Conservation (phyloP, 2,113 vertebrate genomes). For the Trinectes maculatus region DNA sequence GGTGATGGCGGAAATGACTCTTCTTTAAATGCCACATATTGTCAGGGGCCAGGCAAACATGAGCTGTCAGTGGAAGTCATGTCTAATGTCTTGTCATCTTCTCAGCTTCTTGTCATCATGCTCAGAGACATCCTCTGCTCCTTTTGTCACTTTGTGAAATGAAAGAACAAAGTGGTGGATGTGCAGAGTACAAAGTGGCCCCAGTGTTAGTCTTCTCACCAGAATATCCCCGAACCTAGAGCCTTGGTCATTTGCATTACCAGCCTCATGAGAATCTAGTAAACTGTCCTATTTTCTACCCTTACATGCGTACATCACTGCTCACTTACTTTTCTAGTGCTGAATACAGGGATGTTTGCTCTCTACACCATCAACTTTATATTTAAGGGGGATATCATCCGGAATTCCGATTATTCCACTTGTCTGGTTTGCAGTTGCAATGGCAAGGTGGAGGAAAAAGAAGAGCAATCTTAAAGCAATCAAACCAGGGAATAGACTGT, state of each 20-base stretch:
- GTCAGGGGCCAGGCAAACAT: constrained; percentile 17
- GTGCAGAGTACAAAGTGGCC: neutral
- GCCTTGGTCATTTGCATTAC: neutral
- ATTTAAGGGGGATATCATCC: neutral
- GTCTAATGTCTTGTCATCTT: constrained; percentile 3
- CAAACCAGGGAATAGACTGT: constrained; percentile 2
- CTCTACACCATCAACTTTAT: neutral
- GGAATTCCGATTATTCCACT: constrained; percentile 8
- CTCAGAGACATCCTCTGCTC: neutral
- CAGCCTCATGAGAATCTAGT: neutral
- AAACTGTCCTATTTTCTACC: constrained; percentile 12
- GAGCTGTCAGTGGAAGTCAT: constrained; percentile 1
- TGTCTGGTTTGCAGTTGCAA: neutral
- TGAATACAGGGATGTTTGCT: neutral
- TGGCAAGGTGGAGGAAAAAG: neutral
- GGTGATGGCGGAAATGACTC: constrained; percentile 9
- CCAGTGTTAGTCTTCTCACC: too few species aligned
- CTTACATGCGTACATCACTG: neutral
- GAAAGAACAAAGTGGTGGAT: neutral
- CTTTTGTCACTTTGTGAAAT: neutral
- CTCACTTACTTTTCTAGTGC: neutral
- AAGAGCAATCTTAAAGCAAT: neutral
- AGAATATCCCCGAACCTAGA: neutral
- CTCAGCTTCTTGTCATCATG: constrained; percentile 5
- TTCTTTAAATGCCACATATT: constrained; percentile 30